Conservation (phyloP, 1,140 invertebrate species). For the Euschistus heros region DNA sequence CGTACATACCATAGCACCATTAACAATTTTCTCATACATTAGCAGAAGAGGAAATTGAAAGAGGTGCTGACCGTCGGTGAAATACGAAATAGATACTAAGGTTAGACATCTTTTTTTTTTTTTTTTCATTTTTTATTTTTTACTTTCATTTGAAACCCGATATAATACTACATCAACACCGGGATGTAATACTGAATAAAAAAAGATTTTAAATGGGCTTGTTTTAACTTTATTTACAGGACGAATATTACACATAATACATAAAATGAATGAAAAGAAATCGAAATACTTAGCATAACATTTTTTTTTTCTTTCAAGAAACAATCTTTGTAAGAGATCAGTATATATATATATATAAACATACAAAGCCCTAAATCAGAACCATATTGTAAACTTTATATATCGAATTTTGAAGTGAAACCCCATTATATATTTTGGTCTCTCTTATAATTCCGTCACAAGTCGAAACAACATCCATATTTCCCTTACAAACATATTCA, state of each 20-base stretch:
- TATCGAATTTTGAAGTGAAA: slow-evolving; percentile 7
- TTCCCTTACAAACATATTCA: slow-evolving; percentile 8
- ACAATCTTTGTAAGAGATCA: slow-evolving; percentile 6
- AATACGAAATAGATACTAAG: slow-evolving; percentile 7
- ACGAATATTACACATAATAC: slow-evolving; percentile 10
- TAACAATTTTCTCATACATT: slow-evolving; percentile 12
- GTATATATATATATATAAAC: slow-evolving; percentile 17
- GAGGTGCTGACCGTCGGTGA: slow-evolving; percentile 19
- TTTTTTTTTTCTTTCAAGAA: slow-evolving; percentile 1
- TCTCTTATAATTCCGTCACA: neutral
- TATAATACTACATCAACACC: slow-evolving; percentile 12
- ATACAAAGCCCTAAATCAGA: slow-evolving; percentile 16
- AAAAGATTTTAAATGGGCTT: neutral
- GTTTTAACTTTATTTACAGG: slow-evolving; percentile 11
- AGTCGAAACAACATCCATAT: neutral
- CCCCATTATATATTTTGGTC: slow-evolving; percentile 11
- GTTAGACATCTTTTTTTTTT: neutral
- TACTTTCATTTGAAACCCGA: neutral
- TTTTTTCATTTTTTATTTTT: too few species aligned
- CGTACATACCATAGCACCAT: slow-evolving; percentile 10
- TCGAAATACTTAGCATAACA: neutral
- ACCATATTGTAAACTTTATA: slow-evolving; percentile 12
- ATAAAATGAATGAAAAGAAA: slow-evolving; percentile 6
- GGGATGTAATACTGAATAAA: slow-evolving; percentile 14
- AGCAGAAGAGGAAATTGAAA: slow-evolving; percentile 10